Evolutionary conservation across 1,140 invertebrate species (phyloP).

Genomic region (Atta colombica): DNA sequence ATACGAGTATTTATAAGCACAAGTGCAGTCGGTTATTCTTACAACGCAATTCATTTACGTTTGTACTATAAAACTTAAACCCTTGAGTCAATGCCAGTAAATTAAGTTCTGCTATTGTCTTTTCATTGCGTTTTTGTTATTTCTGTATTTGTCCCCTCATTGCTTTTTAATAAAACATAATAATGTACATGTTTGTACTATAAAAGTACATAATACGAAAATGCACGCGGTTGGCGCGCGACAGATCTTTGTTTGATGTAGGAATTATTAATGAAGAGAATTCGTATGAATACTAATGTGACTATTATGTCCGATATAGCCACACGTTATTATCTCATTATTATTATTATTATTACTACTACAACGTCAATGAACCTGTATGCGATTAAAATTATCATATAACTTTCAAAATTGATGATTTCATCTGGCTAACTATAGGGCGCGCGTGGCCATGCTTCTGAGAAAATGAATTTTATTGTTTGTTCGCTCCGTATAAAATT

Average conservation of each 20-base stretch:
- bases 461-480: slow-evolving; percentile 56
- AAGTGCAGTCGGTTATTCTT: background rate
- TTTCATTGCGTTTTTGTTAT: too few relatives aligned
- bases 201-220: background rate
- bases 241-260: slow-evolving; percentile 23
- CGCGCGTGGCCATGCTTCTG: slow-evolving; percentile 9
- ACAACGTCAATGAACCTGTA: slow-evolving; percentile 23
- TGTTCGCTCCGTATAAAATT: slow-evolving; percentile 64
- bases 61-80: background rate
- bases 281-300: background rate
- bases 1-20: background rate
- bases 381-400: slow-evolving; percentile 50
- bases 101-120: background rate
- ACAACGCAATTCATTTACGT: background rate
- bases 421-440: slow-evolving; percentile 50
- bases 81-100: background rate
- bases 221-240: background rate
- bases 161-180: background rate
- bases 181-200: slow-evolving; percentile 4
- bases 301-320: background rate
- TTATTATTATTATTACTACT: slow-evolving; percentile 38
- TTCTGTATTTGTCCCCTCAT: background rate
- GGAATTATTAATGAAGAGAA: background rate
- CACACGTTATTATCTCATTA: slow-evolving; percentile 16
- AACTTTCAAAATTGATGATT: slow-evolving; percentile 55